Base-by-base conservation (phyloP, 2,113 vertebrate genomes). In the Tapirus terrestris region DNA sequence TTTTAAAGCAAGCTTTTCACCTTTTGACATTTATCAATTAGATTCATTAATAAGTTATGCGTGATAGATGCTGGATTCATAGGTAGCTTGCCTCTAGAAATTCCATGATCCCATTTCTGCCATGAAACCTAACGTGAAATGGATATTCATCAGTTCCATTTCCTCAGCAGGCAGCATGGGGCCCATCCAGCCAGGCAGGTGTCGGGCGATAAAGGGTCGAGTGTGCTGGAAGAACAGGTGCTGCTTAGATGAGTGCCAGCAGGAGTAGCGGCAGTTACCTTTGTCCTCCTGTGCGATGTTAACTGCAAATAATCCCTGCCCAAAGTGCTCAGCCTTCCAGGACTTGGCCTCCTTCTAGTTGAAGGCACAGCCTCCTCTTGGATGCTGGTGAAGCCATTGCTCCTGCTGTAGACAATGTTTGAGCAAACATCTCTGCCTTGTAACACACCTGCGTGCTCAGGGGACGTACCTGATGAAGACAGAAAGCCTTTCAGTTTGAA, bases 111-210 rank as follows among this genome's bases (percentile, higher is more conserved):
- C 21, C 14, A 5, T 63, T 77, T 97, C 36, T 43, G 85, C 75
- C 83, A 1, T 5, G 45, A 82, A 94, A 45, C 51, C 29, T 53
- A 11, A 8, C n/a, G 0, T 36, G 13, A 91, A 94, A 95, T 73
- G 82, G 29, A 5, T 12, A 58, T 67, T 33, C 67, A 58, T 85
- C 12, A 1, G 4, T 84, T 86, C n/a, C 82, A 20, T 39, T 72
- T 97, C 67, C 29, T 97, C 80, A 53, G 65, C 87, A 96, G 94
- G 92, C 90, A 95, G 67, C 0, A 0, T 18, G 1, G 48, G 77
- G 60, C 31, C 90, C 20, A 8, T 18, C 70, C 89, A 92, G 4
- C 73, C 89, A 84, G 97, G 83, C 94, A 97, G 93, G 89, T 93
- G 93, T 85, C 76, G 58, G 84, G 9, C 65, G 36, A 33, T 61